Percentiles rank a stretch among this genome's conserved stretches.
phyloP scores from a whole-genome alignment of 2,113 vertebrate genomes.

The Microcebus tavaratra region DNA sequence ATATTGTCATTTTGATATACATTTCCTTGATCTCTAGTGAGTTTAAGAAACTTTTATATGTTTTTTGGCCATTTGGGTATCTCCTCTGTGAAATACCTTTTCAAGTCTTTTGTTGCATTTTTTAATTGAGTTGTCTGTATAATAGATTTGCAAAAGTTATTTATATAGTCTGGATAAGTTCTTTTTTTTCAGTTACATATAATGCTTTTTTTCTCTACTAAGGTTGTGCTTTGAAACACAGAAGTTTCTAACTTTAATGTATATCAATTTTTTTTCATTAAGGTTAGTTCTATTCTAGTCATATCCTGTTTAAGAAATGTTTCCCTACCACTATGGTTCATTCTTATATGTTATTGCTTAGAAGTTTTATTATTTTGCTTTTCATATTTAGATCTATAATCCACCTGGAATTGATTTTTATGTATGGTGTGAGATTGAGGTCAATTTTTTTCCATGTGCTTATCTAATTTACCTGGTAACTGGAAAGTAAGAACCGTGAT shows the following conservation, averaged over 20 bases:
- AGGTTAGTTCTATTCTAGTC: background rate
- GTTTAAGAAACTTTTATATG: slow-evolving; percentile 22
- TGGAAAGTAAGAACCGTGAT: background rate
- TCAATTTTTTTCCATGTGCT: background rate
- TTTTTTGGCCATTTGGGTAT: slow-evolving; percentile 16
- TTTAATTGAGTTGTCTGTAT: slow-evolving; percentile 39
- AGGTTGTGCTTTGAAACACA: background rate
- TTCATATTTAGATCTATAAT: slow-evolving; percentile 8
- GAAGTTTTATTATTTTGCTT: slow-evolving; percentile 11
- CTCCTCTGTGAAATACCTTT: slow-evolving; percentile 30
- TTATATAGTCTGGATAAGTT: background rate
- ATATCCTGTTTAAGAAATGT: slow-evolving; percentile 35
- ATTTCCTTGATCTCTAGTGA: background rate
- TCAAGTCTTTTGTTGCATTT: slow-evolving; percentile 31
- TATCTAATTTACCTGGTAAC: background rate
- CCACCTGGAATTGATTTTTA: background rate
- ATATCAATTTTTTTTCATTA: background rate
- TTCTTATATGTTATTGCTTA: background rate
- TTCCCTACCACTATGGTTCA: background rate
- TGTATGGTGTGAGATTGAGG: background rate
- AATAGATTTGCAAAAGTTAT: slow-evolving; percentile 41
- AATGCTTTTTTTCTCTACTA: slow-evolving; percentile 32
- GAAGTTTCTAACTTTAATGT: slow-evolving; percentile 49
- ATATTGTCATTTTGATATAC: background rate
- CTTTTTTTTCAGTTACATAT: background rate